Conservation (phyloP, 2,797 vertebrate species). For the Dendrocincla fuliginosa region DNA sequence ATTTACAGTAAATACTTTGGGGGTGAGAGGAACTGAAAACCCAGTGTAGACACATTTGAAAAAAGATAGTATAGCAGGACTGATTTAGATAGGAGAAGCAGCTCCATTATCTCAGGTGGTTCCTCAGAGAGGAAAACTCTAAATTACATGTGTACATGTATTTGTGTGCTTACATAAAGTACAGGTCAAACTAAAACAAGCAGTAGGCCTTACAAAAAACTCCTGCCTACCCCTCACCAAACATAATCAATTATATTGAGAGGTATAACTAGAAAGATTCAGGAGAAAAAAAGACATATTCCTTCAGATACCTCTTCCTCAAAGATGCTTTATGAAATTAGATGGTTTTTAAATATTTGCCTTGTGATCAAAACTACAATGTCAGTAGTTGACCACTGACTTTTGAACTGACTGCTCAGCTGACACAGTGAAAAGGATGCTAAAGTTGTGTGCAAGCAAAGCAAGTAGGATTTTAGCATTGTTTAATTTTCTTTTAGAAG, state of each 20-base stretch:
- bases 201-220: background rate
- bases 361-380: background rate
- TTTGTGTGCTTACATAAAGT: background rate
- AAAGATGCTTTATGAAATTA: background rate
- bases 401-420: background rate
- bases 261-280: background rate
- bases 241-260: background rate
- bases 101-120: background rate
- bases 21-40: background rate
- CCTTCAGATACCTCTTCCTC: background rate
- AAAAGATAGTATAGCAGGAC: background rate
- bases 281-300: accelerated
- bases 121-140: background rate
- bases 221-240: background rate
- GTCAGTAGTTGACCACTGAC: background rate
- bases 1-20: background rate
- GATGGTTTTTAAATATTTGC: background rate
- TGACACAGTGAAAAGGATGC: background rate
- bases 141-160: background rate
- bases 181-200: background rate
- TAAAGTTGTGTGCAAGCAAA: background rate
- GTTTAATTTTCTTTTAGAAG: background rate
- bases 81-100: background rate
- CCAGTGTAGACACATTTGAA: background rate
- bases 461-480: background rate